Percentiles rank a stretch among this genome's conserved stretches.
Evolutionary conservation across 2,888 invertebrate genomes (phyloP).

Genomic region (Scaptomyza tumidula): DNA sequence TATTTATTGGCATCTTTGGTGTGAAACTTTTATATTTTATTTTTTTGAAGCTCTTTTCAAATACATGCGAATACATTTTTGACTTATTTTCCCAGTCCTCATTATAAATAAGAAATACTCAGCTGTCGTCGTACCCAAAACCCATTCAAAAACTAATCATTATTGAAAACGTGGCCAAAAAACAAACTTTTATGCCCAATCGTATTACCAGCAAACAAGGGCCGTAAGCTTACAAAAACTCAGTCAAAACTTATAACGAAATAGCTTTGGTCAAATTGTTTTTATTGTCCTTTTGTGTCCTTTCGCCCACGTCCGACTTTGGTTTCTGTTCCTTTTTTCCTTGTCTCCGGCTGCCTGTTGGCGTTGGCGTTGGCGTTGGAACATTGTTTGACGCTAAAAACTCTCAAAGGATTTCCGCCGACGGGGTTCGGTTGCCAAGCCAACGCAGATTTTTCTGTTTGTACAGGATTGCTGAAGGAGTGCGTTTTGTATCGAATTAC

Average conservation of each 20-base stretch:
- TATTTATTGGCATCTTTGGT: slow-evolving; percentile 56
- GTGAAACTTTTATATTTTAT: slow-evolving; percentile 33
- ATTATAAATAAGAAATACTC: slow-evolving; percentile 23
- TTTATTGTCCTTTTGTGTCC: slow-evolving; percentile 53
- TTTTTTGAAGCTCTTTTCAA: slow-evolving; percentile 34
- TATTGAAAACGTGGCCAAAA: slow-evolving; percentile 63
- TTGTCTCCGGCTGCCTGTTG: background rate
- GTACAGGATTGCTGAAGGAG: background rate
- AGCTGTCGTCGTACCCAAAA: slow-evolving; percentile 20
- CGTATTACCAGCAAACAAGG: slow-evolving; percentile 22
- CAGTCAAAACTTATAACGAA: slow-evolving; percentile 66
- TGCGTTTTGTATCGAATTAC: slow-evolving; percentile 23
- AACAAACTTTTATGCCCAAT: slow-evolving; percentile 53
- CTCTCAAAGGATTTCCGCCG: slow-evolving; percentile 51
- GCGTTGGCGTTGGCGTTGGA: slow-evolving; percentile 5
- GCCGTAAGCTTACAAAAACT: slow-evolving; percentile 37
- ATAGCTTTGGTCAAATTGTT: slow-evolving; percentile 68
- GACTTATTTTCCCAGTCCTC: slow-evolving; percentile 6
- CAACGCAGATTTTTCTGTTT: slow-evolving; percentile 12
- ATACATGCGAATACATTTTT: slow-evolving; percentile 13
- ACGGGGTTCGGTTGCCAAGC: slow-evolving; percentile 7
- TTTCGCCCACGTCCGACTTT: slow-evolving; percentile 1
- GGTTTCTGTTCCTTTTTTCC: background rate
- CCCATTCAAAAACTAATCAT: slow-evolving; percentile 62
- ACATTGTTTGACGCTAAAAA: slow-evolving; percentile 32